Conservation (phyloP, 2,888 invertebrate genomes). For the Stenotaenia linearis region DNA sequence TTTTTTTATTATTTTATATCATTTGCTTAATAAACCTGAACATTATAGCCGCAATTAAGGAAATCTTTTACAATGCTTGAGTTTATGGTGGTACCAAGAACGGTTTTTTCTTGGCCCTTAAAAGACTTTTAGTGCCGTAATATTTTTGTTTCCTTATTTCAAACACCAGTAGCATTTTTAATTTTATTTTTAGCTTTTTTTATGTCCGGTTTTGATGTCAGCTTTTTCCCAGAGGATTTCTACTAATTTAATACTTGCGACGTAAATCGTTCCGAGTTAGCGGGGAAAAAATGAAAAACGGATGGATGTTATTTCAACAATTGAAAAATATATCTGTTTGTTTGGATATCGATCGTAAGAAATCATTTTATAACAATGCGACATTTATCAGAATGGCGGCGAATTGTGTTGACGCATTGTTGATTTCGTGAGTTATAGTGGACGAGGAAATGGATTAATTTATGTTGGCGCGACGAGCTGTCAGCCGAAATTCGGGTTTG, state of each 20-base stretch:
- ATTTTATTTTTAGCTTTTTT: background rate
- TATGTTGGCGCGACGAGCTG: background rate
- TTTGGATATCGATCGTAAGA: background rate
- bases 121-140: background rate
- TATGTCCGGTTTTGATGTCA: background rate
- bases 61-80: background rate
- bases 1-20: background rate
- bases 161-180: background rate
- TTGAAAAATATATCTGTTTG: background rate
- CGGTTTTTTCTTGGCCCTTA: background rate
- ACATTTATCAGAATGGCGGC: conserved; percentile 5
- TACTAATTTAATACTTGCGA: background rate
- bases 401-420: conserved; percentile 16
- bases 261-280: background rate
- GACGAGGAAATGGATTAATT: conserved; percentile 20
- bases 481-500: background rate
- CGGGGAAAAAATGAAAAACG: background rate
- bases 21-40: background rate
- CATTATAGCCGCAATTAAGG: background rate
- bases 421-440: background rate
- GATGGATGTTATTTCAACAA: background rate
- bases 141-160: background rate
- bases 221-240: background rate
- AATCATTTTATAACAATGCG: background rate
- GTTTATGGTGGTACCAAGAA: no score